Conservation (phyloP, 2,113 vertebrate genomes). For the Solea solea region DNA sequence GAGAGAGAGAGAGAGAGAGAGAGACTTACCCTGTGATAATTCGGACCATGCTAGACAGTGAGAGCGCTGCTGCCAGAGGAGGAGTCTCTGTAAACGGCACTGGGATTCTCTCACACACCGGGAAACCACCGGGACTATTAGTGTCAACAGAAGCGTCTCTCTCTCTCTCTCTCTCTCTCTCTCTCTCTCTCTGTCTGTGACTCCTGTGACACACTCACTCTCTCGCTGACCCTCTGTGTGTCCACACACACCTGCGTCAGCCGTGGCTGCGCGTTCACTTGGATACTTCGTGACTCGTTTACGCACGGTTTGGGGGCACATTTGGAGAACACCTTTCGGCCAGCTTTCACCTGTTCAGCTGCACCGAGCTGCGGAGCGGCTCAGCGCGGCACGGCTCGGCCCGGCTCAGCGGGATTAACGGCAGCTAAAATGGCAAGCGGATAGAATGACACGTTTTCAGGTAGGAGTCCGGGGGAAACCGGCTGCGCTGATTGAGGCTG, state of each 20-base stretch:
- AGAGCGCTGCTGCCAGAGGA: constrained; percentile 44
- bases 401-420: constrained; percentile 38
- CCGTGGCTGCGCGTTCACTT: constrained; percentile 24
- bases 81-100: constrained; percentile 39
- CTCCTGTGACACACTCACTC: constrained; percentile 11
- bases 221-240: not conserved
- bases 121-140: constrained; percentile 28
- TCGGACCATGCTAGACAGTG: constrained; percentile 50
- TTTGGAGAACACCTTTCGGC: constrained; percentile 35
- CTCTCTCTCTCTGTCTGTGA: no score
- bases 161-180: not conserved
- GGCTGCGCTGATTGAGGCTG: not conserved
- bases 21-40: constrained; percentile 17
- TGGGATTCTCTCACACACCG: constrained; percentile 44
- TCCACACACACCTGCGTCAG: not conserved
- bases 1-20: constrained; percentile 19
- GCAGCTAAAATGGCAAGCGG: constrained; percentile 15
- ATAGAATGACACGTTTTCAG: constrained; percentile 54
- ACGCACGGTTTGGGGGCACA: constrained; percentile 26
- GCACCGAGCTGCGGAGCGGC: constrained; percentile 14
- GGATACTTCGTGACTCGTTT: constrained; percentile 28
- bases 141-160: constrained; percentile 22
- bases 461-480: constrained; percentile 32
- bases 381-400: constrained; percentile 10
- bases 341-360: constrained; percentile 61